Base-by-base conservation (phyloP, 2,888 invertebrate genomes). In the Thymelicus lineola region DNA sequence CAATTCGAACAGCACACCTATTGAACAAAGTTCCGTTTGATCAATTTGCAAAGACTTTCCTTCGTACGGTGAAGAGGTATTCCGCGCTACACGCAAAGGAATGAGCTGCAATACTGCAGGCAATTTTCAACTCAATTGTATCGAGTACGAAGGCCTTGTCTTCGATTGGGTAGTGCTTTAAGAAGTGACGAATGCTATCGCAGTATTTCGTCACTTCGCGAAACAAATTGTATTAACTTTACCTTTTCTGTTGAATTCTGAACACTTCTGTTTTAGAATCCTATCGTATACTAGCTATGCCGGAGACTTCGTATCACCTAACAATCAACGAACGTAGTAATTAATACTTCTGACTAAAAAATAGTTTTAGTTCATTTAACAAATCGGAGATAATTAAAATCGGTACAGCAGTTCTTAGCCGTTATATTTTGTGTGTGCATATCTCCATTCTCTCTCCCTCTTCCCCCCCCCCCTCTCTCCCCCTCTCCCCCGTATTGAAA, bases 11-110 rank as follows among this genome's bases (percentile, higher is more conserved):
- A 64, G 70, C 50, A 59, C 58, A 45, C 45, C 69, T 70, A 70
- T 64, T 64, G 71, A 72, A 70, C 69, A 71, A 70, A 71, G 75
- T 73, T 74, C 72, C 70, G 72, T 76, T 75, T 75, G 75, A 78
- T 74, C 73, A 73, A 77, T 77, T 75, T 73, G 72, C 71, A 72
- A 70, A 70, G 71, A 74, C 72, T 72, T 71, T 74, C 68, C 60
- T 73, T 61, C 65, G 64, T 69, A 66, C 48, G 65, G 71, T 68
- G 71, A 66, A 66, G 65, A 66, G 70, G 58, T 72, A 72, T 74
- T 72, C 67, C 68, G 46, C 68, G 67, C 69, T 60, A 70, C 66
- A 74, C 70, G 71, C 71, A 69, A 72, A 74, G 75, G 72, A 71
- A 75, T 75, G 72, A 58, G 66, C 72, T 66, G 71, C 71, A 63